Percentiles rank a stretch among this genome's conserved stretches.
phyloP scores from a whole-genome alignment of 2,113 vertebrate species.

The Otus sunia region DNA sequence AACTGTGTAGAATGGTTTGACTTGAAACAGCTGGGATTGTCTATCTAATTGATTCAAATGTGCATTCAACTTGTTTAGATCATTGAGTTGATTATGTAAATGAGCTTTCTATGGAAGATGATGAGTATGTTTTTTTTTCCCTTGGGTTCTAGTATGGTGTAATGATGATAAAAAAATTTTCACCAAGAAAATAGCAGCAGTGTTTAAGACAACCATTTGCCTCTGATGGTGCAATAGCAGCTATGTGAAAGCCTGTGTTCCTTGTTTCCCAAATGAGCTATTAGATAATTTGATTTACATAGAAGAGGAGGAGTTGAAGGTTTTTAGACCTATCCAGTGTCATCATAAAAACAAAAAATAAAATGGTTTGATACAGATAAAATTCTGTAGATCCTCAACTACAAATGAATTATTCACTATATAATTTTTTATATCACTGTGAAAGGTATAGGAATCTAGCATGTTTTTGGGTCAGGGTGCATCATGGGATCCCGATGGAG shows the following conservation, averaged over 20 bases:
- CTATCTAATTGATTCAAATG: constrained; percentile 12
- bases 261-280: not conserved
- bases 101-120: not conserved
- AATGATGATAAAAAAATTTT: not conserved
- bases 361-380: not conserved
- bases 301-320: not conserved
- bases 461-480: not conserved
- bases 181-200: not conserved
- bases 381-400: not conserved
- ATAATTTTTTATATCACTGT: not conserved
- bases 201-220: not conserved
- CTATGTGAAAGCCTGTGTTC: not conserved
- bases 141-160: not conserved
- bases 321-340: not conserved
- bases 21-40: constrained; percentile 33
- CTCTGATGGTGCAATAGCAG: not conserved
- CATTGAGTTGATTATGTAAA: not conserved
- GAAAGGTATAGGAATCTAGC: not conserved
- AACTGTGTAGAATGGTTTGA: not conserved
- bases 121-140: not conserved
- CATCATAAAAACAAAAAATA: not conserved
- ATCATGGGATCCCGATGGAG: not conserved
- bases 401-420: not conserved
- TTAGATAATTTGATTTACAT: not conserved
- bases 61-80: constrained; percentile 12